Evolutionary conservation across 2,888 invertebrate genomes (phyloP).

Genomic region (Hedychridium roseum): DNA sequence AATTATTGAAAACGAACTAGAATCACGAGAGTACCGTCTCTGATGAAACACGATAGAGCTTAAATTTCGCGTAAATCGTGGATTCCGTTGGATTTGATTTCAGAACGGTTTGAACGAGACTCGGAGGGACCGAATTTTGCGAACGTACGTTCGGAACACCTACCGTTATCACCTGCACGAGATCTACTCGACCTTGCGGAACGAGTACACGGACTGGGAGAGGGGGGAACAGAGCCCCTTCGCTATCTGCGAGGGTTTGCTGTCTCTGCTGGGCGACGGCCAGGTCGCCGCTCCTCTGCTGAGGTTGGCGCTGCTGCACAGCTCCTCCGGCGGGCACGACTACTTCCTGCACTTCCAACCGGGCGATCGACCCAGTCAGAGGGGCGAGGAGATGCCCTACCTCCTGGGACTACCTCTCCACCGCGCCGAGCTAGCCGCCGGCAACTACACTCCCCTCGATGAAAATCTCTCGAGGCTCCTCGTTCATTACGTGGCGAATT

Average conservation of each 20-base stretch:
- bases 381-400: conserved; percentile 88
- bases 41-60: no score
- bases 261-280: conserved; percentile 85
- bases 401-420: conserved; percentile 81
- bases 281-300: conserved; percentile 88
- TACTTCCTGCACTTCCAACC: conserved; percentile 91
- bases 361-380: conserved; percentile 82
- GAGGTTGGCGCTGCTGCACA: conserved; percentile 81
- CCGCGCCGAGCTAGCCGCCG: conserved; percentile 69
- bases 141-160: conserved; percentile 93
- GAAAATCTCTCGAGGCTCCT: conserved; percentile 80
- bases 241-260: conserved; percentile 82
- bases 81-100: no score
- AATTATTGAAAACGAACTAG: no score
- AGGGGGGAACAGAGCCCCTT: conserved; percentile 82
- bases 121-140: conserved; percentile 82
- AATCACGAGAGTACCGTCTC: no score
- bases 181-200: conserved; percentile 90
- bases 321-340: conserved; percentile 79
- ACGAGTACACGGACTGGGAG: conserved; percentile 98
- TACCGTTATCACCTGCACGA: conserved; percentile 95
- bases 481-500: conserved; percentile 87
- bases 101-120: conserved; percentile 93
- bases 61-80: no score
- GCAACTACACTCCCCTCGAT: conserved; percentile 83